These are phyloP conservation scores for Cydia splendana DNA, from an alignment of 1,140 invertebrate genomes.

Conservation along the genomic window DNA sequence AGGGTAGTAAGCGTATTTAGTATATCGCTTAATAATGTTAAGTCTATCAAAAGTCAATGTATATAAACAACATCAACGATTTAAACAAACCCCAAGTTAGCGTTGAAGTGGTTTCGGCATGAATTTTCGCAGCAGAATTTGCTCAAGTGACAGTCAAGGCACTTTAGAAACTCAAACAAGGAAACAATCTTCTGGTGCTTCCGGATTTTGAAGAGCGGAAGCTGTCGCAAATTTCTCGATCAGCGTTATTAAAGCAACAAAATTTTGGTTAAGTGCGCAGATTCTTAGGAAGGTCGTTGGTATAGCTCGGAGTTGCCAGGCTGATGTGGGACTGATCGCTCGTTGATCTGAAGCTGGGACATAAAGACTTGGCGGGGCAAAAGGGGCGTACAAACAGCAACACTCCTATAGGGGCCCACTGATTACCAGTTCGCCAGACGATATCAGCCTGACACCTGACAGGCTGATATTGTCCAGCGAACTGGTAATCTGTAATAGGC, in stretches of 20 bases:
- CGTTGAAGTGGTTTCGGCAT: background rate
- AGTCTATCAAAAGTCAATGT: background rate
- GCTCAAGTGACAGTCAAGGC: background rate
- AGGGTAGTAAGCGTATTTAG: too few relatives aligned
- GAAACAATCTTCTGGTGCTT: background rate
- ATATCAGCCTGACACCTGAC: too few relatives aligned
- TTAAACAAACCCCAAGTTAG: constrained; percentile 1
- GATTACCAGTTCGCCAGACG: too few relatives aligned
- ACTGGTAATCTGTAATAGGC: too few relatives aligned
- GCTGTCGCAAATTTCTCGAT: background rate
- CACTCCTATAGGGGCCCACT: too few relatives aligned
- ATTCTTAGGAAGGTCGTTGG: too few relatives aligned
- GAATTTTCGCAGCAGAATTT: background rate
- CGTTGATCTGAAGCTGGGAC: too few relatives aligned
- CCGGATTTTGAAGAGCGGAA: background rate
- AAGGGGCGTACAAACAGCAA: too few relatives aligned
- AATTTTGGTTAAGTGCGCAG: background rate
- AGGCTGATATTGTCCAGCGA: too few relatives aligned
- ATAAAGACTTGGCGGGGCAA: too few relatives aligned
- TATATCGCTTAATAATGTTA: background rate
- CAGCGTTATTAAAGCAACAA: background rate
- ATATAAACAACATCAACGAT: background rate
- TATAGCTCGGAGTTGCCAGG: too few relatives aligned
- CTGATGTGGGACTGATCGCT: too few relatives aligned
- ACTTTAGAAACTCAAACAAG: background rate